Evolutionary conservation across 2,113 vertebrate genomes (phyloP), one percentile per base, ranked within the genome.

Genomic region (Grallaria varia): DNA sequence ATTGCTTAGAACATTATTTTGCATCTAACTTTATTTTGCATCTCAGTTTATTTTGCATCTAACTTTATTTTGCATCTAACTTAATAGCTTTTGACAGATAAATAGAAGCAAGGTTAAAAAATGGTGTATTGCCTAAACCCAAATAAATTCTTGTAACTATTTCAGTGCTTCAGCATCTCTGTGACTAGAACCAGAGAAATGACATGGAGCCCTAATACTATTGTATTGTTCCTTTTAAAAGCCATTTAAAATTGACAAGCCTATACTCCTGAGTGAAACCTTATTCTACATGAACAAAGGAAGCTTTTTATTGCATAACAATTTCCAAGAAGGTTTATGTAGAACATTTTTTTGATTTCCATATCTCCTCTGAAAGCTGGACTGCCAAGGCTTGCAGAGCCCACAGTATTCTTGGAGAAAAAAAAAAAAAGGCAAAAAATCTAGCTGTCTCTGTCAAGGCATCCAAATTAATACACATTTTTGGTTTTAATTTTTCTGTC

Each of bases 171-270:
- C 60, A 64, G 30, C 37, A 52, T 3, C 13, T 45, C 30, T 52
- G 21, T 49, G 27, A 50, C 25, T n/a, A 69, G n/a, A 89, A 76
- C 7, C 13, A 80, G 7, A 6, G 21, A 89, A 77, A 74, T 14
- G 0, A 66, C 7, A 42, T 0, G 2, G 8, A 47, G 28, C 9
- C 4, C 2, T 50, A 60, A 66, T 9, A 37, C 27, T 73, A 9
- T 63, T 53, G 17, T 31, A 35, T 8, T 60, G 22, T 12, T 68
- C 5, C 27, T 84, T 89, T 58, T 14, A 37, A 69, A 92, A 89
- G 24, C 11, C 27, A 45, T 56, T 37, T 83, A 12, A 94, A 68
- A 69, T 47, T 4, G 2, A 56, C 4, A 14, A 47, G 12, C 39
- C 74, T 35, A 24, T 31, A 66, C 9, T 77, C 17, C 14, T 84